phyloP scores from a whole-genome alignment of 2,888 invertebrate species.

The Hypolimnas misippus region DNA sequence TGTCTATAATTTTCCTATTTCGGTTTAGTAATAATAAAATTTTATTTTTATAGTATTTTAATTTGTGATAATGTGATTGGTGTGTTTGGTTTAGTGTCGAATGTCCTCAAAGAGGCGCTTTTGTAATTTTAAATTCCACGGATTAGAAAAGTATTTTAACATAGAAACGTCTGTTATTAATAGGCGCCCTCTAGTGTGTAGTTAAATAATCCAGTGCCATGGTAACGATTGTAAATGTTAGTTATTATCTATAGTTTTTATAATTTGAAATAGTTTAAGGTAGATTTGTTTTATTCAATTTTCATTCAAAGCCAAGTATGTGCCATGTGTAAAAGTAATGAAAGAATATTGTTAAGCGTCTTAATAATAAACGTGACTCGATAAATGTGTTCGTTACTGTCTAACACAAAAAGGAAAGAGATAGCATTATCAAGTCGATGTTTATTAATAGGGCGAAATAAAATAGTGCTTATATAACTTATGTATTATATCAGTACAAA shows the following conservation, averaged over 20 bases:
- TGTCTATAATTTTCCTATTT: no score
- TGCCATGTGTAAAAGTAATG: slow-evolving; percentile 76
- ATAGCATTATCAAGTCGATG: background rate
- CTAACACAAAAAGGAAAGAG: background rate
- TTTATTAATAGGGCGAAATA: slow-evolving; percentile 25
- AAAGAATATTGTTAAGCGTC: slow-evolving; percentile 42
- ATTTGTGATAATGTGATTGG: slow-evolving; percentile 35
- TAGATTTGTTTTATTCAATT: slow-evolving; percentile 50
- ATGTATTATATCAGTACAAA: slow-evolving; percentile 60
- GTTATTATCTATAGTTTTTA: slow-evolving; percentile 25
- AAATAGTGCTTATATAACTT: slow-evolving; percentile 43
- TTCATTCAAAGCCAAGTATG: slow-evolving; percentile 60
- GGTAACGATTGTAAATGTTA: slow-evolving; percentile 52
- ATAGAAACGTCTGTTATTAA: slow-evolving; percentile 3
- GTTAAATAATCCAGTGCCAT: slow-evolving; percentile 61
- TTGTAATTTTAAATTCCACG: background rate
- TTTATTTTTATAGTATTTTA: slow-evolving; percentile 11
- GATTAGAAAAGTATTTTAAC: background rate
- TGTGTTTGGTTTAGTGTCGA: slow-evolving; percentile 22
- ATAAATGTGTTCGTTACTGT: background rate
- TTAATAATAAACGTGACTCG: background rate
- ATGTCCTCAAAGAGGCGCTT: slow-evolving; percentile 17
- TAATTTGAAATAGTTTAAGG: slow-evolving; percentile 12
- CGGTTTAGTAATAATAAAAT: background rate
- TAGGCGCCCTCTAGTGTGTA: slow-evolving; percentile 27